phyloP scores from a whole-genome alignment of 2,797 vertebrate species.

The Hemitrygon akajei region DNA sequence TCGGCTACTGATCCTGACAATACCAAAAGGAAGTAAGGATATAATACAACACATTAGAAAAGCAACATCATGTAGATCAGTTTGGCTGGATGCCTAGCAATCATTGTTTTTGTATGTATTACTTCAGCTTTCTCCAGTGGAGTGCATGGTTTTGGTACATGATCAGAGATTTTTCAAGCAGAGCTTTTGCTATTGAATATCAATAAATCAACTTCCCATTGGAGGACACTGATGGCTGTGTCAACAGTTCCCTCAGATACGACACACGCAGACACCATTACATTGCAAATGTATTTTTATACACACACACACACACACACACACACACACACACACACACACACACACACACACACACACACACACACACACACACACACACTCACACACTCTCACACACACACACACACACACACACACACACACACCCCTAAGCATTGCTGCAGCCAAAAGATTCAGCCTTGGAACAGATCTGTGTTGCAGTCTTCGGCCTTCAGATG shows the following conservation, averaged over 20 bases:
- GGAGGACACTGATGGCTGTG: not conserved
- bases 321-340: not conserved
- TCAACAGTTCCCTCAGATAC: not conserved
- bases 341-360: not conserved
- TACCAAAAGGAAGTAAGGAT: not conserved
- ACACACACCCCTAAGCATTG: not conserved
- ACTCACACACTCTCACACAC: too few species aligned
- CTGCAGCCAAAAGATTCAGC: not conserved
- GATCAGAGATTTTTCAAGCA: not conserved
- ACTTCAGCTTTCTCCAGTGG: not conserved
- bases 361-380: too few species aligned
- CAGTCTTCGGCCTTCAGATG: not conserved
- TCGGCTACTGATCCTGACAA: not conserved
- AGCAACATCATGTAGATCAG: not conserved
- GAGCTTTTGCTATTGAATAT: not conserved
- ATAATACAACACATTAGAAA: not conserved
- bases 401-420: too few species aligned
- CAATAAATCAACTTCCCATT: not conserved
- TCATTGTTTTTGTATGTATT: not conserved
- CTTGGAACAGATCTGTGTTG: not conserved
- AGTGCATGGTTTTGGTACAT: too few species aligned
- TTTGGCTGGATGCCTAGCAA: not conserved
- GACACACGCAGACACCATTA: too few species aligned
- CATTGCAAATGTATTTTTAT: too few species aligned
- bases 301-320: too few species aligned